These are phyloP conservation scores for Drosophila bifasciata DNA, from an alignment of 1,140 invertebrate genomes.

Conservation along the genomic window DNA sequence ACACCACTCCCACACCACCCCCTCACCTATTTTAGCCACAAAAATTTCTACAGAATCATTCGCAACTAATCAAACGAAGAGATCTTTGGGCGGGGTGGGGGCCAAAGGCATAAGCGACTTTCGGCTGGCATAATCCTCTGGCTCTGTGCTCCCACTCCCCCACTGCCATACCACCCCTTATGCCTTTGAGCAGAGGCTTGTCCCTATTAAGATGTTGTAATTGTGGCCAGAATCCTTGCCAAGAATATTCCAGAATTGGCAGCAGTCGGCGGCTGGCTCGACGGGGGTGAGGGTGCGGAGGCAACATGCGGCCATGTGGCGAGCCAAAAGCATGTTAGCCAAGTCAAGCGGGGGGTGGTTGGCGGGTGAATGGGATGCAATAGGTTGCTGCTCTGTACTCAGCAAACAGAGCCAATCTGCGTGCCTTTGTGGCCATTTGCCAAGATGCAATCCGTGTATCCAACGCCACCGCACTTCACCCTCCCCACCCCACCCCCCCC, in stretches of 20 bases:
- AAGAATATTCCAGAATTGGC: slow-evolving; percentile 58
- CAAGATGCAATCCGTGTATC: slow-evolving; percentile 45
- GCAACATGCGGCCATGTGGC: slow-evolving; percentile 69
- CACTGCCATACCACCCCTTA: not conserved
- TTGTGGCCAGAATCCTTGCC: slow-evolving; percentile 71
- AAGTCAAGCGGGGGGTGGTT: slow-evolving; percentile 54
- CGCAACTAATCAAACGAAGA: slow-evolving; percentile 62
- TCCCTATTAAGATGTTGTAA: slow-evolving; percentile 73
- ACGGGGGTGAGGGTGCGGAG: too few species aligned
- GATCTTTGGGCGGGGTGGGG: too few species aligned
- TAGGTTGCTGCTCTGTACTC: not conserved
- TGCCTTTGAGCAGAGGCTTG: slow-evolving; percentile 11
- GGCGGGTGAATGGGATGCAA: not conserved
- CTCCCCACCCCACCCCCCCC: not conserved
- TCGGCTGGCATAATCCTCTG: slow-evolving; percentile 16
- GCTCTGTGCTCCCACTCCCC: not conserved
- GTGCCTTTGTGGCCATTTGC: slow-evolving; percentile 57
- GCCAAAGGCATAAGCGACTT: slow-evolving; percentile 8
- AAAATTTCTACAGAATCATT: slow-evolving; percentile 53
- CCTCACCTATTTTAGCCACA: too few species aligned
- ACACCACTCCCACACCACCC: not conserved
- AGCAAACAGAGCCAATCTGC: slow-evolving; percentile 56
- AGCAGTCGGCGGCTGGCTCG: slow-evolving; percentile 5
- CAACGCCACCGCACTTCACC: too few species aligned
- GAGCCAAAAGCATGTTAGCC: slow-evolving; percentile 73